Base-by-base conservation (phyloP, 2,888 invertebrate species). In the Parnassius orleans region DNA sequence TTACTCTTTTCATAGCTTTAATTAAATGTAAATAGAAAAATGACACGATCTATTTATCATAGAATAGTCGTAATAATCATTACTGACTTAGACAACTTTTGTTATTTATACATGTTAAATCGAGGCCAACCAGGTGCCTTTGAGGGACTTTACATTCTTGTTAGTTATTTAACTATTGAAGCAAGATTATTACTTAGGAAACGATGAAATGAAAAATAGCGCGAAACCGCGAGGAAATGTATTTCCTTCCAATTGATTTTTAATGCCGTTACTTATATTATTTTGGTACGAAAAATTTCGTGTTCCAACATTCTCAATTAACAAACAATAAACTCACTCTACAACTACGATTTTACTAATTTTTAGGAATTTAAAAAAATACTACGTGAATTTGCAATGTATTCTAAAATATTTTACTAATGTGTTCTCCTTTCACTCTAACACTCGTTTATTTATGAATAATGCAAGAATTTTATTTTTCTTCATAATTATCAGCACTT, bases 101-200 rank as follows among this genome's bases (percentile, higher is more conserved):
- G 77, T 78, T 79, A 80, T 75, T 76, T 72, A 77, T 77, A 68
- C 51, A 78, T 78, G 73, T 80, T 72, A 73, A 70, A 70, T 69
- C 87, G 84, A 87, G 87, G 87, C 79, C 65, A 87, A 79, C 87
- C 59, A 72, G 77, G 68, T 64, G 62, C 61, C 46, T 57, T 62
- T 62, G 57, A 63, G 56, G 56, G 60, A 42, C 47, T 33, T 61
- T 19, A 65, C 65, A 73, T 72, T 71, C 68, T 53, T 33, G 33
- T 5, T 33, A 33, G 33, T 33, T 33, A 33, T 33, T 33, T 53
- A 54, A 48, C 50, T 55, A 55, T 62, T 64, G 57, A 57, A 48
- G 61, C 57, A 62, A 62, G 53, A 62, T 62, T 57, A 57, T 63
- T 62, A 62, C 57, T 60, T 60, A 62, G 53, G 59, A 43, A 54